phyloP scores from a whole-genome alignment of 2,113 vertebrate genomes.

The Callochromis pleurospilus region DNA sequence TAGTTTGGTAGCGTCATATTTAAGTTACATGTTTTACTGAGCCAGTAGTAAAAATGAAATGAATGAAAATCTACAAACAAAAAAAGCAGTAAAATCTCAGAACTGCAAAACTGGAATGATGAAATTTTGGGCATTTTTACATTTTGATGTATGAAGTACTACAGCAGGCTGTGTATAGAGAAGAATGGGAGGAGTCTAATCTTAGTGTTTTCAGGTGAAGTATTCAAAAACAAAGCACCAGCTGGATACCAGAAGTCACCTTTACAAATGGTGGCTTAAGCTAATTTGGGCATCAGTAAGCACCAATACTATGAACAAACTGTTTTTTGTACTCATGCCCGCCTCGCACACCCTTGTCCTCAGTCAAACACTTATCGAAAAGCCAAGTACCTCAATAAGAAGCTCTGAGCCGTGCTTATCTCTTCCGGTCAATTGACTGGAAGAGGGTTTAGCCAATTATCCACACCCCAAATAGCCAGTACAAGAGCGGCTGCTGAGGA shows the following conservation, averaged over 20 bases:
- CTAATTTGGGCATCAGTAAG: not conserved
- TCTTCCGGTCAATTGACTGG: slow-evolving; percentile 53
- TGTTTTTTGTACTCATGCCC: not conserved
- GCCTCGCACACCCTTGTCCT: not conserved
- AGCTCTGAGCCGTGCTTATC: slow-evolving; percentile 38
- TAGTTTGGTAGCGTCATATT: not conserved
- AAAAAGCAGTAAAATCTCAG: not conserved
- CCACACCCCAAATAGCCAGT: slow-evolving; percentile 54
- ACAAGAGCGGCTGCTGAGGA: not conserved
- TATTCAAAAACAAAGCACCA: not conserved
- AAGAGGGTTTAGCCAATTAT: slow-evolving; percentile 60
- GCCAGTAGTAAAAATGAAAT: not conserved
- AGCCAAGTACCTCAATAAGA: slow-evolving; percentile 12
- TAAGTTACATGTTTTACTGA: not conserved
- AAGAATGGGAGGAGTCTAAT: not conserved
- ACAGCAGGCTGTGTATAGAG: not conserved
- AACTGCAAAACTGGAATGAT: not conserved
- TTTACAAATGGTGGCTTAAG: not conserved
- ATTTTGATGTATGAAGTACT: not conserved
- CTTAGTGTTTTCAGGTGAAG: not conserved
- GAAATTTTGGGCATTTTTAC: not conserved
- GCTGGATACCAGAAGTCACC: not conserved
- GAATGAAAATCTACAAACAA: not conserved
- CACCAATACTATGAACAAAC: not conserved
- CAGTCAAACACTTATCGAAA: not conserved